Base-by-base conservation (phyloP, 2,113 vertebrate species). In the Daphoenositta chrysoptera region DNA sequence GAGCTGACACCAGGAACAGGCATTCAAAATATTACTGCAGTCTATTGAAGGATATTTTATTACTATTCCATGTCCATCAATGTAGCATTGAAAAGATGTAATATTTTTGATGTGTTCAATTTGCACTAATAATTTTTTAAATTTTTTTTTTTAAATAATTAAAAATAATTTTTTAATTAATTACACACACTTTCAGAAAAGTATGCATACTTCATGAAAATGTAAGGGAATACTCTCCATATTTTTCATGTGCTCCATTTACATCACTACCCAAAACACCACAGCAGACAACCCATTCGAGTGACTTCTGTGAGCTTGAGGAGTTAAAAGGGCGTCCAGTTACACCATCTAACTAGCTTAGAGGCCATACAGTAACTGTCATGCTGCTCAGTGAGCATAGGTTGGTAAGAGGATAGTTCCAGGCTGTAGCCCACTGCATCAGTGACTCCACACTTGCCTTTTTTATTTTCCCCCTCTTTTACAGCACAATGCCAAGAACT, bases 361-460 rank as follows among this genome's bases (percentile, higher is more conserved):
- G 27, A 72, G 11, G 13, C 50, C 61, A 56, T 5, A 31, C 3
- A 27, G 57, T 30, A 64, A 48, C 24, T 44, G 61, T 4, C 0
- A 0, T 42, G 35, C 57, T 50, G 31, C 60, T 35, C 21, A 54
- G 14, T 0, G 0, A 77, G 13, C 9, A 83, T 14, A 64, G 12
- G 27, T 10, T 42, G 17, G 2, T 31, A 28, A 63, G 31, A 44
- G 11, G 28, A 20, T 2, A 14, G 28, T 35, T 53, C 18, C 13
- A 63, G 33, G 42, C 12, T 75, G 22, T 6, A 75, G 31, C 8
- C 30, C 33, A 24, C 7, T 37, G 18, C 22, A 48, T 37, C 22
- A 76, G 7, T 33, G 15, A 45, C 20, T 73, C 28, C 7, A 57
- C 4, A 58, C 42, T 35, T 40, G 15, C 22, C 23, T n/a, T 64